Evolutionary conservation across 2,113 vertebrate genomes (phyloP), one percentile per base, ranked within the genome.

Genomic region (Labeo rohita): DNA sequence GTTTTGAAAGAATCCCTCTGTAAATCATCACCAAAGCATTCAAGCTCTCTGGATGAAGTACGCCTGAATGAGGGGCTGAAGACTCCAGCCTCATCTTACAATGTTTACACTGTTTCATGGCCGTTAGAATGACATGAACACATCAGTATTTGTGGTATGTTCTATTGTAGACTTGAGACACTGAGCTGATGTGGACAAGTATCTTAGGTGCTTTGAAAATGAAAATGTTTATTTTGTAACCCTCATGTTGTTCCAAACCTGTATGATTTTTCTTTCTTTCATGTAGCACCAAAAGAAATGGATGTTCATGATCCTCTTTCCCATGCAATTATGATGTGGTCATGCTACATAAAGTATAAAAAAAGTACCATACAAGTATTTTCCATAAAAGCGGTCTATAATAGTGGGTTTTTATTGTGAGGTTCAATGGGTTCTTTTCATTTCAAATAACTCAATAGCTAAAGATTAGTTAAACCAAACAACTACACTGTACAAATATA

Each of bases 1-100:
- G 87, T 61, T 84, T 47, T n/a, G 0, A 47, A 78, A 78, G 47
- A 80, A 39, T 82, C 66, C 49, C 45, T 23, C 39, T n/a, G 15
- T 43, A 8, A 39, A 47, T 45, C 65, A n/a, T 18, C 61, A 56
- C 3, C 28, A 23, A 34, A 49, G 28, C 39, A 21, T 63, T 59
- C 4, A 34, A 49, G 47, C 18, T 43, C 8, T 85, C 12, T 9
- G 10, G 45, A 16, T 43, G 43, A 16, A 49, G 47, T 28, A 12
- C 6, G n/a, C 15, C 15, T 63, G 9, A 76, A 43, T 11, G 18
- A 59, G 6, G 34, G 16, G 18, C 70, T 73, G 6, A 15, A 45
- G 21, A 7, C 23, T 36, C 52, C 11, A 34, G 13, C 34, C 59
- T 65, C 43, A 23, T 56, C 15, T 36, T 54, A 36, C 2, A 21